Evolutionary conservation across 2,888 invertebrate species (phyloP), one percentile per base, ranked within the genome.

Genomic region (Caenorhabditis macrosperma): DNA sequence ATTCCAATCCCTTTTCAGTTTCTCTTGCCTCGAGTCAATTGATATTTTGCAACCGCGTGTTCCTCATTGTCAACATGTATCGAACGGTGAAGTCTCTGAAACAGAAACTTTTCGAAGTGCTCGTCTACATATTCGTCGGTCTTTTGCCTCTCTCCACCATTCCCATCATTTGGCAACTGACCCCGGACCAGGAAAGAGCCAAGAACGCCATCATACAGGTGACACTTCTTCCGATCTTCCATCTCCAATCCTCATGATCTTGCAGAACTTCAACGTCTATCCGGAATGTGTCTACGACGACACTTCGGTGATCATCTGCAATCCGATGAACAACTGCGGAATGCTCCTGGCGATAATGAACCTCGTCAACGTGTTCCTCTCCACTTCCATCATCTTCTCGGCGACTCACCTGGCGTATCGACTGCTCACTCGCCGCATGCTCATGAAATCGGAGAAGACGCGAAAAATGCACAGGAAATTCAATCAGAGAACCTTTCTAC

Each of bases 1-100:
- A 24, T n/a, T 4, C 26, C 12, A 4, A 15, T 15, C 15, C 12
- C 41, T 67, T 67, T 44, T 24, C 64, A 67, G 67, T 57, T 5
- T 67, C 67, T 9, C 26, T 67, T n/a, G 55, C 67, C 7, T 67
- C 67, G 9, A 67, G 67, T 35, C 67, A 67, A 35, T 35, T 67
- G 0, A 67, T 67, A 10, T 67, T 67, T 26, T 67, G 67, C 35
- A 67, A 67, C n/a, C 55, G 67, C 0, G 67, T 67, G 3, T 67
- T 67, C 35, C 57, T 67, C 4, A 67, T 67, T n/a, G 54, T 57
- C 41, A 67, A 67, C n/a, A 67, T 67, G 67, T 67, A 57, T 54
- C 41, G 57, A 57, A 33, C 20, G 4, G 3, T 46, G 3, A 54
- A 54, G 6, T 30, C 67, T n/a, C 22, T 7, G 4, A 22, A 24